Evolutionary conservation across 2,797 vertebrate genomes (phyloP).

Genomic region (Nannoperca obscura): DNA sequence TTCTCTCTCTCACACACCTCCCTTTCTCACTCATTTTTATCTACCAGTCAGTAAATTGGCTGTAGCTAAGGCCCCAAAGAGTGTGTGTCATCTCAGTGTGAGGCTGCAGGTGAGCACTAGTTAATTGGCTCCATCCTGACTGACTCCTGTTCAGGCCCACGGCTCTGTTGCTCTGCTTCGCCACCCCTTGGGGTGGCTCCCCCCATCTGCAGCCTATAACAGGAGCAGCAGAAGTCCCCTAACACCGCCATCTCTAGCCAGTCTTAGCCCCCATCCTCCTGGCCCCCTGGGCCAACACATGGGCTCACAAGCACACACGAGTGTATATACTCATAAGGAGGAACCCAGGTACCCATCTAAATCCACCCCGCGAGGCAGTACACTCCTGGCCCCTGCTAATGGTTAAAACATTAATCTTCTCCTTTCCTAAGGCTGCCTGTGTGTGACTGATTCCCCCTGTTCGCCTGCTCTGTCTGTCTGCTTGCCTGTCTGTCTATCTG

Average conservation of each 20-base stretch:
- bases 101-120: constrained; percentile 84
- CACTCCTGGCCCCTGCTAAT: constrained; percentile 68
- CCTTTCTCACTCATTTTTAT: constrained; percentile 67
- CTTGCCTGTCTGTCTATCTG: constrained; percentile 25
- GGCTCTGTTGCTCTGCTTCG: constrained; percentile 62
- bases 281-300: constrained; percentile 48
- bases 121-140: constrained; percentile 88
- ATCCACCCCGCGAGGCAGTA: constrained; percentile 61
- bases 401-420: constrained; percentile 80
- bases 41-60: constrained; percentile 76
- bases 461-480: constrained; percentile 36
- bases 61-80: constrained; percentile 67
- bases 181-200: constrained; percentile 64
- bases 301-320: constrained; percentile 41
- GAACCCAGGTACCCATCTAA: constrained; percentile 64
- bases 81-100: constrained; percentile 77
- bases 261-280: constrained; percentile 57
- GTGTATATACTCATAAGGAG: constrained; percentile 52
- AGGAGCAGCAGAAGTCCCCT: constrained; percentile 68
- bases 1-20: constrained; percentile 1
- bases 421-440: constrained; percentile 54
- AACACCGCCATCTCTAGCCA: constrained; percentile 44
- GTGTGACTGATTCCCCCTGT: constrained; percentile 58
- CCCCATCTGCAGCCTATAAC: constrained; percentile 73
- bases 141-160: constrained; percentile 70